Evolutionary conservation across 2,797 vertebrate genomes (phyloP).

Genomic region (Antrozous pallidus): DNA sequence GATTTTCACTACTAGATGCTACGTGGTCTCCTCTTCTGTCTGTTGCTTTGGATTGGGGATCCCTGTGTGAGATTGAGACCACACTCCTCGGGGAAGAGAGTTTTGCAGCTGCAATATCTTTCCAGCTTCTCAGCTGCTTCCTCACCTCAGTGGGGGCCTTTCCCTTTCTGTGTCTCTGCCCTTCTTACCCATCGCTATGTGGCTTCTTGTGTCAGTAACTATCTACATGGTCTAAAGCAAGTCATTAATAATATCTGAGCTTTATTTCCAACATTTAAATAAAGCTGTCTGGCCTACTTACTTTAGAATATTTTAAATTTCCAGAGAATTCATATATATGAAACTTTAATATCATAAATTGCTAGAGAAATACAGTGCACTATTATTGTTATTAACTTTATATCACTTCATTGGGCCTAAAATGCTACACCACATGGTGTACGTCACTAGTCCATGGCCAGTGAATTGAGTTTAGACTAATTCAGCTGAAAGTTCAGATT

Average conservation of each 20-base stretch:
- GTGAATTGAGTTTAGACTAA: not conserved
- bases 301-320: not conserved
- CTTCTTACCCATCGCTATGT: too few relatives aligned
- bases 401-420: not conserved
- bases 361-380: not conserved
- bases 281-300: not conserved
- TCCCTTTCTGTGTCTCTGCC: too few relatives aligned
- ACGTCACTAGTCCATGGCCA: fast-evolving
- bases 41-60: too few relatives aligned
- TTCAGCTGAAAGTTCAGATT: not conserved
- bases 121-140: too few relatives aligned
- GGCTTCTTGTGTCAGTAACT: not conserved
- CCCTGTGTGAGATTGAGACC: too few relatives aligned
- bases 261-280: not conserved
- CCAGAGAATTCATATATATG: not conserved
- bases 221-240: not conserved
- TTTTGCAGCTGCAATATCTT: too few relatives aligned
- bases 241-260: not conserved
- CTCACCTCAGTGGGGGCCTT: too few relatives aligned
- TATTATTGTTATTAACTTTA: not conserved
- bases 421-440: not conserved
- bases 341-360: not conserved
- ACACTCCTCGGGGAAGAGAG: too few relatives aligned
- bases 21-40: too few relatives aligned
- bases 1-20: too few relatives aligned